Evolutionary conservation across 2,113 vertebrate genomes (phyloP).

Genomic region (Dissostichus mawsoni): DNA sequence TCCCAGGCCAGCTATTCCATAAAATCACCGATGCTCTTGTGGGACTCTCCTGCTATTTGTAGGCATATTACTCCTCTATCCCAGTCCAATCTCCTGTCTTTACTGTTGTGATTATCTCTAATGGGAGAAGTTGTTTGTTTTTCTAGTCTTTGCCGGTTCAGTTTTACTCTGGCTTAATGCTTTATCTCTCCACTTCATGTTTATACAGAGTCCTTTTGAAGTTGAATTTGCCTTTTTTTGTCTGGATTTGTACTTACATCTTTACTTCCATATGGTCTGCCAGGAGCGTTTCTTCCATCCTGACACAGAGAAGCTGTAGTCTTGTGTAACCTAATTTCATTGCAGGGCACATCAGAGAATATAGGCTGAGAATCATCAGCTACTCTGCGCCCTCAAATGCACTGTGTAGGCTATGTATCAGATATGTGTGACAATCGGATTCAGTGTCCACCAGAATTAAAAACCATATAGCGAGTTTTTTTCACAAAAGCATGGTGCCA

Average conservation of each 20-base stretch:
- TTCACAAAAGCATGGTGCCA: not conserved
- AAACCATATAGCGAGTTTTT: not conserved
- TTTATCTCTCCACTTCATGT: constrained; percentile 51
- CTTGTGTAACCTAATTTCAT: constrained; percentile 25
- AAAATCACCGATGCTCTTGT: constrained; percentile 25
- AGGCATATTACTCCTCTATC: constrained; percentile 44
- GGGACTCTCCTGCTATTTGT: constrained; percentile 55
- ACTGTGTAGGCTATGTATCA: not conserved
- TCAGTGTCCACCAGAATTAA: not conserved
- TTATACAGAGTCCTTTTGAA: constrained; percentile 50
- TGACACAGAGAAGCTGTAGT: constrained; percentile 26
- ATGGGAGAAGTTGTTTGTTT: constrained; percentile 65
- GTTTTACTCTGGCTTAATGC: constrained; percentile 14
- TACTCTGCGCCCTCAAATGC: not conserved
- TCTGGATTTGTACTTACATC: constrained; percentile 25
- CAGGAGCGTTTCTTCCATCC: constrained; percentile 22
- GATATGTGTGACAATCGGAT: constrained; percentile 2
- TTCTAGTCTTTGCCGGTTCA: constrained; percentile 26
- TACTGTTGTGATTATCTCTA: constrained; percentile 66
- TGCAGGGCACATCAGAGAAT: constrained; percentile 27
- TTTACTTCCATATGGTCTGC: constrained; percentile 31
- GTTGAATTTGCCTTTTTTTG: constrained; percentile 49
- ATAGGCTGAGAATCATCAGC: constrained; percentile 9
- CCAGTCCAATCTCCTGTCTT: constrained; percentile 56
- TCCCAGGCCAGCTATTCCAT: constrained; percentile 25